phyloP scores from a whole-genome alignment of 2,113 vertebrate species.

The Prunella himalayana region DNA sequence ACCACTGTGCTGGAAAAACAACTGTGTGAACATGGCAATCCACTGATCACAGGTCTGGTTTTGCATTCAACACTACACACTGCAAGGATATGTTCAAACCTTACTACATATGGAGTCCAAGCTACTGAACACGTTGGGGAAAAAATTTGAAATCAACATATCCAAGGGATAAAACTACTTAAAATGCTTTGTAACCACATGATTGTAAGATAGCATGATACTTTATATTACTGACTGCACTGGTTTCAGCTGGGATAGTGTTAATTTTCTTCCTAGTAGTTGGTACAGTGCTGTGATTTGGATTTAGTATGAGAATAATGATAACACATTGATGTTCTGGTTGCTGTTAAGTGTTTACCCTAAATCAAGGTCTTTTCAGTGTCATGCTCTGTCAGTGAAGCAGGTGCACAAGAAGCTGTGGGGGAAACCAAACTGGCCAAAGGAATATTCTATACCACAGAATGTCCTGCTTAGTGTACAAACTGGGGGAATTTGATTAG shows the following conservation, averaged over 20 bases:
- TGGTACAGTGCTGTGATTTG: neutral
- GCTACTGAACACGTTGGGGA: accelerated
- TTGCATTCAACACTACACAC: neutral
- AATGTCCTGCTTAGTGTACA: neutral
- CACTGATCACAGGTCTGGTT: neutral
- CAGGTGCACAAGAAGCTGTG: neutral
- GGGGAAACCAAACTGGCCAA: neutral
- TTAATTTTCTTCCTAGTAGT: neutral
- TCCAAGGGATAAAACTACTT: neutral
- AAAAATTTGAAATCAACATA: neutral
- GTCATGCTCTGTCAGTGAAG: neutral
- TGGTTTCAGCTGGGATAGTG: neutral
- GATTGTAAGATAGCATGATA: neutral
- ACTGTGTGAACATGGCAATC: neutral
- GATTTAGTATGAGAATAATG: neutral
- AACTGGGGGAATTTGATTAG: neutral
- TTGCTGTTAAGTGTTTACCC: neutral
- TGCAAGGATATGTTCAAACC: neutral
- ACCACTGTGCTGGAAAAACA: neutral
- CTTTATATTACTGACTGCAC: neutral
- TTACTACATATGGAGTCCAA: neutral
- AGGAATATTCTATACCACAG: neutral
- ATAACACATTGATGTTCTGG: neutral
- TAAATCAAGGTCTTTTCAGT: neutral
- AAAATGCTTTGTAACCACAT: neutral